Base-by-base conservation (phyloP, 37 sponge, comb jelly and placozoan genomes). In the Tethya wilhelma region DNA sequence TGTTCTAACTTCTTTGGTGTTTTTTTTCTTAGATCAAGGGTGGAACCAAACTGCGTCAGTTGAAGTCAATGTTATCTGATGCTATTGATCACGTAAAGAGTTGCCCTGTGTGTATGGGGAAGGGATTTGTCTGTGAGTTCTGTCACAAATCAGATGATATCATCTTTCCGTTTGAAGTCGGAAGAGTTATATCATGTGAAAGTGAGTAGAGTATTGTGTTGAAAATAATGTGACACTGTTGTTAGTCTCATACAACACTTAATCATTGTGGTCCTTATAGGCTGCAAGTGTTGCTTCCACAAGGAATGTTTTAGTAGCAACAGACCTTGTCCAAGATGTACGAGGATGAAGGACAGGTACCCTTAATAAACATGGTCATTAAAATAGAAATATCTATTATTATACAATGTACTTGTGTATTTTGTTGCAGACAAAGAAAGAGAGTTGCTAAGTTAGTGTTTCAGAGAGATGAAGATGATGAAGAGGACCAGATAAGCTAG, bases 101-200 rank as follows among this genome's bases (percentile, higher is more conserved):
- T 29, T 88, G 88, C 36, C 64, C 69, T 2, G 63, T 91, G 4
- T 98, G 99, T 69, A 62, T 78, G 56, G 94, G 86, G 17, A 92
- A 91, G 55, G 99, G 99, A 17, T 96, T 95, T 80, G 89, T 95
- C 32, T 98, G 99, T 41, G 99, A 98, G 78, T 80, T 93, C 77
- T 98, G 99, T 80, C 65, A 84, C 30, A 67, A 90, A 29, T 58
- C 55, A 29, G 81, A 83, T 22, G 93, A 93, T 49, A 84, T 98
- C 49, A 86, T 97, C 20, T 98, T 81, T 62, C 99, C 99, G 1
- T 98, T 98, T 82, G 95, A 98, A 44, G 64, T 84, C 68, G 32
- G 82, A 28, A 85, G 82, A 66, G 87, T 88, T 33, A 70, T 58
- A 1, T 86, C 60, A 64, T 98, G 98, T 59, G 31, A 34, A 67